These are phyloP conservation scores for Chondrilla cf. caribensis DNA, from an alignment of 37 sponge, comb jelly and placozoan genomes.

Conservation along the genomic window DNA sequence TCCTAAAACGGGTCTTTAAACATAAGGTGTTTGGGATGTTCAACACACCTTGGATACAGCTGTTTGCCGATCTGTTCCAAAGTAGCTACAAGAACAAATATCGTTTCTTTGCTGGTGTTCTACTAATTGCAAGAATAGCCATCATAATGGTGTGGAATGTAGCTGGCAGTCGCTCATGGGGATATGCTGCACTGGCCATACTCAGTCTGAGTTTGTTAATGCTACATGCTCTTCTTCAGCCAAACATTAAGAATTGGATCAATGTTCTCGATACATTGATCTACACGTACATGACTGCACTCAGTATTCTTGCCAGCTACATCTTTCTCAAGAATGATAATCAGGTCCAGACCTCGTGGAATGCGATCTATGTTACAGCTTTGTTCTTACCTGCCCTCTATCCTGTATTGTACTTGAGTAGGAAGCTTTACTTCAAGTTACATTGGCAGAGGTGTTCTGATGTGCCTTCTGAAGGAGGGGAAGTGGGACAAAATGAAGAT, in stretches of 20 bases:
- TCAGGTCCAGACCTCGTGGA: neutral
- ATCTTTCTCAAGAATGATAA: neutral
- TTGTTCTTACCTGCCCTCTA: too few species aligned
- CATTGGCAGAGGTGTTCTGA: neutral
- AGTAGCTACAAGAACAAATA: neutral
- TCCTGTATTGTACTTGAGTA: too few species aligned
- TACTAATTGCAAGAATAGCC: neutral
- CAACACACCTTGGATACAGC: neutral
- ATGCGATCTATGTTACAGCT: too few species aligned
- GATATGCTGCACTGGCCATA: neutral
- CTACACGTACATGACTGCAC: neutral
- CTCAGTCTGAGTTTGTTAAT: neutral
- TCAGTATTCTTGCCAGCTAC: neutral
- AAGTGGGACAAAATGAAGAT: neutral
- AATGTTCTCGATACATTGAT: neutral
- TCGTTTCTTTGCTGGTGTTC: neutral
- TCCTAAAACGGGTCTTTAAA: neutral
- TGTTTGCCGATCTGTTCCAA: slow-evolving; percentile 4
- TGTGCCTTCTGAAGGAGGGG: neutral
- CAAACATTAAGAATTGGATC: neutral
- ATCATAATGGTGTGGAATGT: neutral
- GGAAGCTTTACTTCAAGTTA: too few species aligned
- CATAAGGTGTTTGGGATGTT: neutral
- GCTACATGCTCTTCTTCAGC: neutral
- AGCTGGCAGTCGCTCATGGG: neutral